These are phyloP conservation scores for Caerostris extrusa DNA, from an alignment of 1,140 invertebrate species.

Conservation along the genomic window DNA sequence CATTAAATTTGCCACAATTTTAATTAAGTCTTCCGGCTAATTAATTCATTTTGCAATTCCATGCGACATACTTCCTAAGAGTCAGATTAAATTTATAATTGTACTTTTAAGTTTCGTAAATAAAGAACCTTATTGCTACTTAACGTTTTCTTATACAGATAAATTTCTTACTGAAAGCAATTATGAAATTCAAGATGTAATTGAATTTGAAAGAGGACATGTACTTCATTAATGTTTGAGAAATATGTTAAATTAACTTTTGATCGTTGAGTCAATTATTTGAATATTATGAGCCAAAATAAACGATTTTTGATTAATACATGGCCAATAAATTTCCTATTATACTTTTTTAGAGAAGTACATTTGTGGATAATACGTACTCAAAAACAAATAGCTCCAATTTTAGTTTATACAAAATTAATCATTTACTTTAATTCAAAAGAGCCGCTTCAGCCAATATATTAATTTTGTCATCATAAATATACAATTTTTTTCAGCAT, in stretches of 20 bases:
- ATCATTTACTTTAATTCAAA: too few species aligned
- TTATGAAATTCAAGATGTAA: background rate
- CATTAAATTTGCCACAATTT: background rate
- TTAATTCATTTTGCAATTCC: background rate
- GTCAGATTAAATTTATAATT: constrained; percentile 6
- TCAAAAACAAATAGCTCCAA: too few species aligned
- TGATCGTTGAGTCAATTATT: constrained; percentile 1
- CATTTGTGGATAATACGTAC: too few species aligned
- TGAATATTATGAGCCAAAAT: background rate
- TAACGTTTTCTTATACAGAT: background rate
- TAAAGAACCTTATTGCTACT: background rate
- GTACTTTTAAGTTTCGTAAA: background rate
- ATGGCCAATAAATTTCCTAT: too few species aligned
- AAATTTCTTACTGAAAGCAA: background rate
- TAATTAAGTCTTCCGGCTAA: background rate
- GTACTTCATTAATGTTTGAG: background rate
- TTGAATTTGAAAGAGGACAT: background rate
- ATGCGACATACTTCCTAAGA: background rate
- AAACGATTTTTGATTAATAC: too few species aligned
- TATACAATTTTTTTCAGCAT: too few species aligned
- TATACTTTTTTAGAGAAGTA: too few species aligned
- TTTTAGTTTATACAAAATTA: too few species aligned
- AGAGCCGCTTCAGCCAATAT: too few species aligned
- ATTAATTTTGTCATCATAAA: too few species aligned
- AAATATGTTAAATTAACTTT: background rate